Percentiles rank a stretch among this genome's conserved stretches.
These are phyloP conservation scores for Lordiphosa fenestrarum DNA, from an alignment of 2,888 invertebrate genomes.

Conservation along the genomic window DNA sequence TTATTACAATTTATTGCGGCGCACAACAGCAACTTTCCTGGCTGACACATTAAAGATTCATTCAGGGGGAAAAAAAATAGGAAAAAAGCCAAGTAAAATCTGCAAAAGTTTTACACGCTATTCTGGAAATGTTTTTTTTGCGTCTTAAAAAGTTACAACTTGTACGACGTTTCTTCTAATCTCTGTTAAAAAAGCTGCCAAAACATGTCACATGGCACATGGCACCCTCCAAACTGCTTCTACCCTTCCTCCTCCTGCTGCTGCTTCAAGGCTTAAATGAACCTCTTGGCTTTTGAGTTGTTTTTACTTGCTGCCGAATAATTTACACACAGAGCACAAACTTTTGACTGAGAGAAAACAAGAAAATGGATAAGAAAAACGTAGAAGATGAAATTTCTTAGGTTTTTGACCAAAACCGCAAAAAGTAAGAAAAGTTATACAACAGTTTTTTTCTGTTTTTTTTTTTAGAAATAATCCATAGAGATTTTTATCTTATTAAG, in stretches of 20 bases:
- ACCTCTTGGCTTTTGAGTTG: constrained; percentile 55
- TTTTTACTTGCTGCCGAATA: constrained; percentile 58
- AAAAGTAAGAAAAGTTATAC: constrained; percentile 40
- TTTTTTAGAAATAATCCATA: constrained; percentile 62
- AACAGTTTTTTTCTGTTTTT: constrained; percentile 48
- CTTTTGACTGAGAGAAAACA: constrained; percentile 56
- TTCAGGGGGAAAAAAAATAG: constrained; percentile 25
- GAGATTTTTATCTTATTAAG: constrained; percentile 74
- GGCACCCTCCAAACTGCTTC: constrained; percentile 1
- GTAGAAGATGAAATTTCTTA: constrained; percentile 19
- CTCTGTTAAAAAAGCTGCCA: constrained; percentile 63
- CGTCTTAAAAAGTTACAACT: constrained; percentile 65
- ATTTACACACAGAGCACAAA: constrained; percentile 60
- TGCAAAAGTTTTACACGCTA: constrained; percentile 49
- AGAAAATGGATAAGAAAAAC: constrained; percentile 16
- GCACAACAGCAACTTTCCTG: constrained; percentile 16
- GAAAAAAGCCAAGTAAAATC: constrained; percentile 21
- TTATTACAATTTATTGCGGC: too few species aligned
- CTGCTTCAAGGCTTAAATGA: constrained; percentile 26
- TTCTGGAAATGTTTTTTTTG: constrained; percentile 40
- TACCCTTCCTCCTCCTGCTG: not conserved
- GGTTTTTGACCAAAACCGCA: constrained; percentile 64
- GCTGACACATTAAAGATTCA: constrained; percentile 35
- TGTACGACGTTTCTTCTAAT: constrained; percentile 68
- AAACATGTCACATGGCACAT: constrained; percentile 66